These are phyloP conservation scores for Disparrhopalites patrizii DNA, from an alignment of 2,888 invertebrate genomes.

Conservation along the genomic window DNA sequence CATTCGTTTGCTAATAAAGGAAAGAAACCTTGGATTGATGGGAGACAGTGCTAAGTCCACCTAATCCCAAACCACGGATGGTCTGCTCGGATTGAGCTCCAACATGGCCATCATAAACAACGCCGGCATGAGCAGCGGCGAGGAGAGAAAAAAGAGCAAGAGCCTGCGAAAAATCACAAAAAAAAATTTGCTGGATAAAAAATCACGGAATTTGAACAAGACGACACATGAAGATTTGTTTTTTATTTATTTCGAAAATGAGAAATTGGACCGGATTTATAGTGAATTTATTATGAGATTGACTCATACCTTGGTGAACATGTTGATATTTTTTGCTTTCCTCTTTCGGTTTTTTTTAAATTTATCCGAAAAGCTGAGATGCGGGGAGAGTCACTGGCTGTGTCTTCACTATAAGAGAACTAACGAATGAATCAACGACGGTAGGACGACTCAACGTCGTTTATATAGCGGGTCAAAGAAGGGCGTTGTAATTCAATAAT, in stretches of 20 bases:
- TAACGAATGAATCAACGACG: conserved; percentile 23
- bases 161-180: conserved; percentile 16
- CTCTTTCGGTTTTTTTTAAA: no score
- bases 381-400: background rate
- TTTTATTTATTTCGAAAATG: background rate
- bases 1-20: no score
- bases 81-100: conserved; percentile 39
- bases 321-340: conserved; percentile 23
- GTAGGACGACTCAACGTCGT: conserved; percentile 4
- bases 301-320: conserved; percentile 24
- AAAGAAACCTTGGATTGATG: conserved; percentile 37
- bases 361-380: conserved; percentile 18
- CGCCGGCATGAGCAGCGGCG: conserved; percentile 22
- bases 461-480: conserved; percentile 32
- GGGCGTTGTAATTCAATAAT: conserved; percentile 24
- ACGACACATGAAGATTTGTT: no score
- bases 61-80: conserved; percentile 39
- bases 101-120: conserved; percentile 19
- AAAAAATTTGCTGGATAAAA: background rate
- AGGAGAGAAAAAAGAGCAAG: conserved; percentile 30
- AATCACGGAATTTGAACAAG: background rate
- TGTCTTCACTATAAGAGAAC: conserved; percentile 21
- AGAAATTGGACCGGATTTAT: background rate
- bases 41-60: conserved; percentile 36
- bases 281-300: background rate